Evolutionary conservation across 92 coral and sea anemone species (phyloP).

Genomic region (Pocillopora grandis): DNA sequence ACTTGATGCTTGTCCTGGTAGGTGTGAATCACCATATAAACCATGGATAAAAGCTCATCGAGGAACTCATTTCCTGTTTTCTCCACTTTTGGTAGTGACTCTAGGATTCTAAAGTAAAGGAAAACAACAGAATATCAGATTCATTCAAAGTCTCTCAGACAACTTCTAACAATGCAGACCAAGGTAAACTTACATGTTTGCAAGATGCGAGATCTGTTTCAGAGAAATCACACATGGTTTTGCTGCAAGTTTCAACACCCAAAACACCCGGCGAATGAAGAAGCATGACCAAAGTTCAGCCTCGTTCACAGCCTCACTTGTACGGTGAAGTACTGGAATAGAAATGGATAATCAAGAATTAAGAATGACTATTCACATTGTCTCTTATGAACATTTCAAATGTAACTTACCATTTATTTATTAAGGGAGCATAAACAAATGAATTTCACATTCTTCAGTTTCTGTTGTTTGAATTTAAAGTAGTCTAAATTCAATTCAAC

Average conservation of each 20-base stretch:
- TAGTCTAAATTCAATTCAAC: too few species aligned
- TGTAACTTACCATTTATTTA: too few species aligned
- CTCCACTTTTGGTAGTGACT: conserved; percentile 71
- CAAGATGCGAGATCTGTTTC: conserved; percentile 66
- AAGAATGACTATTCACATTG: neutral
- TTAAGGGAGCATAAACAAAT: too few species aligned
- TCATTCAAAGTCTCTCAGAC: neutral
- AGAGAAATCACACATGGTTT: conserved; percentile 85
- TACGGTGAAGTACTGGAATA: conserved; percentile 65
- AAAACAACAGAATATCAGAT: neutral
- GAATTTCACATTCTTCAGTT: too few species aligned
- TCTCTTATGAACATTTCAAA: neutral
- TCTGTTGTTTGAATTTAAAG: too few species aligned
- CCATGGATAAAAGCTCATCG: conserved; percentile 75
- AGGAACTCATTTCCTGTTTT: conserved; percentile 80
- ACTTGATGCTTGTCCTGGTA: conserved; percentile 81
- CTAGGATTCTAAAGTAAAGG: conserved; percentile 48
- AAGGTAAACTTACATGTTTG: conserved; percentile 62
- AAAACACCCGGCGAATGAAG: conserved; percentile 66
- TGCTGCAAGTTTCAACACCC: conserved; percentile 74
- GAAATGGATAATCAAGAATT: neutral
- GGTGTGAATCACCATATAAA: conserved; percentile 76
- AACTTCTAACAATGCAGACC: neutral
- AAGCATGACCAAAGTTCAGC: conserved; percentile 92
- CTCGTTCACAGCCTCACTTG: conserved; percentile 79